Percentiles rank a stretch among this genome's conserved stretches.
Evolutionary conservation across 1,140 invertebrate species (phyloP).

Genomic region (Anastrepha obliqua): DNA sequence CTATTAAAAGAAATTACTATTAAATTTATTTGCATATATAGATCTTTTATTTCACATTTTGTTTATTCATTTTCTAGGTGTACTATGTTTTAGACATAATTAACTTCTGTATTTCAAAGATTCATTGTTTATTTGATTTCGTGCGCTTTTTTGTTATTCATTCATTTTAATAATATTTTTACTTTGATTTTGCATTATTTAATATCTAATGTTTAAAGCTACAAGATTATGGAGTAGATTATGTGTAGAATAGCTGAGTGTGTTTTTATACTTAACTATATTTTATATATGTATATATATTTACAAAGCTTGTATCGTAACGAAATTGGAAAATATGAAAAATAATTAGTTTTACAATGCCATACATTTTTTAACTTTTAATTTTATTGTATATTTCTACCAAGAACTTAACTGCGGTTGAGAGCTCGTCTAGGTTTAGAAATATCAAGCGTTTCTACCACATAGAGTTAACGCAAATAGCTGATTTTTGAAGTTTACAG

Average conservation of each 20-base stretch:
- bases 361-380: neutral
- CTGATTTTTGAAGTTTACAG: no score
- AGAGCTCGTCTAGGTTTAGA: no score
- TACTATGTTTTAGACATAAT: slow-evolving; percentile 40
- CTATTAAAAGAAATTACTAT: neutral
- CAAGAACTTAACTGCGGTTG: no score
- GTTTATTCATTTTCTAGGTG: slow-evolving; percentile 45
- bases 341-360: neutral
- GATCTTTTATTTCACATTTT: slow-evolving; percentile 45
- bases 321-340: neutral
- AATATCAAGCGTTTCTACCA: no score
- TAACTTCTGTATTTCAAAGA: slow-evolving; percentile 31
- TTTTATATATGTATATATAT: neutral
- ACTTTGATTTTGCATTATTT: slow-evolving; percentile 2
- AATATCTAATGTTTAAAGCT: slow-evolving; percentile 37
- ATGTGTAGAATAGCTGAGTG: slow-evolving; percentile 26
- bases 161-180: slow-evolving; percentile 5
- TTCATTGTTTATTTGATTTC: slow-evolving; percentile 51
- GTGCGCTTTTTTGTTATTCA: slow-evolving; percentile 2
- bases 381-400: neutral
- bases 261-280: neutral
- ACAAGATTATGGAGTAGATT: slow-evolving; percentile 31
- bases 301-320: slow-evolving; percentile 16
- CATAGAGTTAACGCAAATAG: no score
- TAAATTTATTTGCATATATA: slow-evolving; percentile 47